Conservation (phyloP, 2,888 invertebrate genomes). For the Drosophila pseudotalamancana region DNA sequence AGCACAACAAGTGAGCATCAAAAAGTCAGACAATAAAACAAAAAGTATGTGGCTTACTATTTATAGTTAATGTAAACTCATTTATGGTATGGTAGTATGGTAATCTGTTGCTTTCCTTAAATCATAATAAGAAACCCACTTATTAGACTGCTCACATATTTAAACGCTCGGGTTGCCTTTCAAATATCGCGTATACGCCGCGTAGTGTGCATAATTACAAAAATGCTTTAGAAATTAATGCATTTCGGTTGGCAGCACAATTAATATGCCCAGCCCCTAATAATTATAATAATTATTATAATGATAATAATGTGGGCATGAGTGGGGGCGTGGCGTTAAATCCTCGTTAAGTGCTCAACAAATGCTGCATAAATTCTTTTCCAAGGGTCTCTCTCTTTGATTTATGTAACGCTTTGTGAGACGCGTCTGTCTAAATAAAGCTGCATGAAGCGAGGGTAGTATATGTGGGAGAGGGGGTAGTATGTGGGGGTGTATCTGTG, state of each 20-base stretch:
- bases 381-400: slow-evolving; percentile 41
- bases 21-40: neutral
- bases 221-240: slow-evolving; percentile 33
- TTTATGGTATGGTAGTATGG: too few species aligned
- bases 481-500: neutral
- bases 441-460: slow-evolving; percentile 2
- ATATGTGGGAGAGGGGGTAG: neutral
- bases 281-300: neutral
- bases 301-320: slow-evolving; percentile 22
- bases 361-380: slow-evolving; percentile 39
- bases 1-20: slow-evolving; percentile 6
- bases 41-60: too few species aligned
- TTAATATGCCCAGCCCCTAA: slow-evolving; percentile 34
- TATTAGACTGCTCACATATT: slow-evolving; percentile 2
- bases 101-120: slow-evolving; percentile 50
- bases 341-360: slow-evolving; percentile 64
- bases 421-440: slow-evolving; percentile 48
- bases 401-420: slow-evolving; percentile 48
- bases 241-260: slow-evolving; percentile 34
- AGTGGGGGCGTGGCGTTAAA: slow-evolving; percentile 29
- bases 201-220: slow-evolving; percentile 31
- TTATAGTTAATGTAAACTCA: too few species aligned
- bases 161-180: neutral
- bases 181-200: slow-evolving; percentile 23
- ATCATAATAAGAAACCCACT: slow-evolving; percentile 24